Percentiles rank a stretch among this genome's conserved stretches.
phyloP scores from a whole-genome alignment of 2,888 invertebrate genomes.

The Melinopterus prodromus region DNA sequence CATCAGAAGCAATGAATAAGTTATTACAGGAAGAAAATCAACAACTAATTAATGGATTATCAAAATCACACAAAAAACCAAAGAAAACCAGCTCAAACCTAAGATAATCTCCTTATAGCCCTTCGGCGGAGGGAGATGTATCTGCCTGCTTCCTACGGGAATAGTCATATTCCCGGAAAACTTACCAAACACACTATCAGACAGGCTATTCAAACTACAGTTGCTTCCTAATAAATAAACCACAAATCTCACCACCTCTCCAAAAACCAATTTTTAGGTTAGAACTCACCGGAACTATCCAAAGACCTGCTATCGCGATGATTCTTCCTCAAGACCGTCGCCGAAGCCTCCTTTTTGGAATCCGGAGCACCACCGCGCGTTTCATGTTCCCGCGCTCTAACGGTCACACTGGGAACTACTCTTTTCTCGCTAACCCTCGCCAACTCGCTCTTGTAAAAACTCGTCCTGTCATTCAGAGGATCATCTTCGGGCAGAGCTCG shows the following conservation, averaged over 20 bases:
- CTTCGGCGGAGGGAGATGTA: conserved; percentile 80
- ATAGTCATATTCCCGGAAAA: conserved; percentile 79
- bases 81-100: conserved; percentile 44
- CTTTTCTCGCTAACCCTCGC: conserved; percentile 70
- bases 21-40: conserved; percentile 6
- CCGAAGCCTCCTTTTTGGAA: conserved; percentile 48
- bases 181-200: conserved; percentile 56
- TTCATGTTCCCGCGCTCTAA: conserved; percentile 77
- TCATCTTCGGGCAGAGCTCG: conserved; percentile 66
- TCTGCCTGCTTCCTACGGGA: conserved; percentile 80
- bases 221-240: conserved; percentile 57
- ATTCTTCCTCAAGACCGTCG: conserved; percentile 50
- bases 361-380: conserved; percentile 60
- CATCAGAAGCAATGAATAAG: neutral
- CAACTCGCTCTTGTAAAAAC: conserved; percentile 74
- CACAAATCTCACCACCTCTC: neutral
- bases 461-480: conserved; percentile 69
- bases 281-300: conserved; percentile 62
- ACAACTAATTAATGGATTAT: conserved; percentile 28
- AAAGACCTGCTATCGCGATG: conserved; percentile 65
- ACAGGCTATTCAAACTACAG: conserved; percentile 63
- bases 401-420: conserved; percentile 78
- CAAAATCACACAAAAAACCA: conserved; percentile 11
- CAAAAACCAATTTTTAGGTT: neutral
- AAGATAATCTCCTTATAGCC: conserved; percentile 64